phyloP scores from a whole-genome alignment of 2,113 vertebrate species.

The Caranx ignobilis region DNA sequence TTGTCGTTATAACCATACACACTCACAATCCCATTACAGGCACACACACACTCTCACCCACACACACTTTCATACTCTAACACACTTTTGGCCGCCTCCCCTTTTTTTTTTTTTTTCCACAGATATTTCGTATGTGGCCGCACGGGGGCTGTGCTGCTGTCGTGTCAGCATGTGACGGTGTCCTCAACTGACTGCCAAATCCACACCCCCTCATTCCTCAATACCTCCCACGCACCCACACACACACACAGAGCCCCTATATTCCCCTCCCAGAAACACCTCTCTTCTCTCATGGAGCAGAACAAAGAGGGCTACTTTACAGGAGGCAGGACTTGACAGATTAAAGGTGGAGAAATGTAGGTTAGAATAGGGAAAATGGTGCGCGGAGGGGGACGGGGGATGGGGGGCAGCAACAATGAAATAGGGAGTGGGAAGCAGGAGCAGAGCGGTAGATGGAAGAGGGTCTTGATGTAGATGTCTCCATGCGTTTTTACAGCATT shows the following conservation, averaged over 20 bases:
- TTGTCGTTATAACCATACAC: slow-evolving; percentile 2
- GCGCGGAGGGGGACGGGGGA: neutral
- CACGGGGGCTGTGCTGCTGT: slow-evolving; percentile 31
- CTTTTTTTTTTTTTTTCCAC: slow-evolving; percentile 2
- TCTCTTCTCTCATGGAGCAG: neutral
- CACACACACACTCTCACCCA: neutral
- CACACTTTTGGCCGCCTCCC: neutral
- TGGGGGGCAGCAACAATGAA: neutral
- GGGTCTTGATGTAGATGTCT: slow-evolving; percentile 34
- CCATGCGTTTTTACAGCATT: neutral
- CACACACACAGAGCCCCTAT: neutral
- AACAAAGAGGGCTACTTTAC: neutral
- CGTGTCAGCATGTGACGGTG: slow-evolving; percentile 38
- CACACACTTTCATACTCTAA: neutral
- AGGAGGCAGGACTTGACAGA: neutral
- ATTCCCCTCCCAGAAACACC: neutral
- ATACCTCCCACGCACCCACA: neutral
- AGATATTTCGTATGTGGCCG: slow-evolving; percentile 38
- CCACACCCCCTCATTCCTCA: neutral
- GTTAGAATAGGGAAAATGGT: neutral
- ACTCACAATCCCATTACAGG: neutral
- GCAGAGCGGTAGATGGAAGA: neutral
- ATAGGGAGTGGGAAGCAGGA: neutral
- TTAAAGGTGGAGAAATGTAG: neutral
- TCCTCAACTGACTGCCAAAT: slow-evolving; percentile 52